Percentiles rank a stretch among this genome's conserved stretches.
phyloP scores from a whole-genome alignment of 2,888 invertebrate genomes.

The Prenolepis imparis region DNA sequence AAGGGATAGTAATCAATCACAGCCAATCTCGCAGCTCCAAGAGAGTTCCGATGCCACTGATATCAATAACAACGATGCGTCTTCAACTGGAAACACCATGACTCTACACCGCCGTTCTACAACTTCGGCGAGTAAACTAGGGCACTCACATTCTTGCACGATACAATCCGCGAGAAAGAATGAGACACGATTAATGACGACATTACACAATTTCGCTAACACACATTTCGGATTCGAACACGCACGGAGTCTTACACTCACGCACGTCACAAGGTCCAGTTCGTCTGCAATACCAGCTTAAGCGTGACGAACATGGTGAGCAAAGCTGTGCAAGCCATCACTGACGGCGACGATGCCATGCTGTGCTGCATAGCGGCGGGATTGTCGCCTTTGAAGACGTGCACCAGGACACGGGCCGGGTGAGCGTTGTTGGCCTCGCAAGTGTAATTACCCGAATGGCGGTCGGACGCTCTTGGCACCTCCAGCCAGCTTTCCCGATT shows the following conservation, averaged over 20 bases:
- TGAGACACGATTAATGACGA: constrained; percentile 12
- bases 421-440: constrained; percentile 96
- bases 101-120: background rate
- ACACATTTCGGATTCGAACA: background rate
- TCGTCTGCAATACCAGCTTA: constrained; percentile 65
- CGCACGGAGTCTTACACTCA: constrained; percentile 60
- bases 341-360: constrained; percentile 84
- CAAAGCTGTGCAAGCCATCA: constrained; percentile 78
- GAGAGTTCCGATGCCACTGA: background rate
- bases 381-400: constrained; percentile 95
- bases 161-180: constrained; percentile 2
- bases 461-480: constrained; percentile 88
- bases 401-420: constrained; percentile 95
- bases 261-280: constrained; percentile 69
- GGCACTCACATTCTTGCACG: background rate
- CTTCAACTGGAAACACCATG: constrained; percentile 37
- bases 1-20: constrained; percentile 44
- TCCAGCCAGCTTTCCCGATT: constrained; percentile 91
- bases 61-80: constrained; percentile 28
- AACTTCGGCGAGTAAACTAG: background rate
- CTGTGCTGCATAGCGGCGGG: constrained; percentile 94
- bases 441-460: constrained; percentile 95
- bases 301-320: constrained; percentile 70
- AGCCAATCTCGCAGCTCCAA: constrained; percentile 30
- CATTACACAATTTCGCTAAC: constrained; percentile 46